phyloP scores from a whole-genome alignment of 1,140 invertebrate genomes.

The Chelonus insularis region DNA sequence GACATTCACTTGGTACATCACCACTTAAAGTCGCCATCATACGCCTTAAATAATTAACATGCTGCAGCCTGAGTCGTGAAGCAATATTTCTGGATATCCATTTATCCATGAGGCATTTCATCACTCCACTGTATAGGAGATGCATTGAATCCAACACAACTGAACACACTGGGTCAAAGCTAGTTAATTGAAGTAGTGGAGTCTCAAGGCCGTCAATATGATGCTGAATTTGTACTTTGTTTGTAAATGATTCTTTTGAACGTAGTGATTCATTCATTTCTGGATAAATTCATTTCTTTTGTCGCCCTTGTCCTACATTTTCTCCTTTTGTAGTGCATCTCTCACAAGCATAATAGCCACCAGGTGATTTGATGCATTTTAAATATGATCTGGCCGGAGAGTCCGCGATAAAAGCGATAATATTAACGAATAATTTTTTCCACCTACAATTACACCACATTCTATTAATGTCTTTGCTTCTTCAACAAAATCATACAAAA shows the following conservation, averaged over 20 bases:
- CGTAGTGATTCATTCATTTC: slow-evolving; percentile 28
- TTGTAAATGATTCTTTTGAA: slow-evolving; percentile 27
- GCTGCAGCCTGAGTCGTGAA: slow-evolving; percentile 16
- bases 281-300: slow-evolving; percentile 28
- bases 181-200: slow-evolving; percentile 22
- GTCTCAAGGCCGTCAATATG: slow-evolving; percentile 19
- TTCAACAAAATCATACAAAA: slow-evolving; percentile 28
- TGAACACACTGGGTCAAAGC: slow-evolving; percentile 25
- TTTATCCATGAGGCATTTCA: slow-evolving; percentile 28
- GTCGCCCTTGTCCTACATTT: slow-evolving; percentile 1
- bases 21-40: slow-evolving; percentile 10
- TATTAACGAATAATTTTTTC: slow-evolving; percentile 16
- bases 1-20: slow-evolving; percentile 28
- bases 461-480: slow-evolving; percentile 22
- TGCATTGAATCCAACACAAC: slow-evolving; percentile 30
- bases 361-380: slow-evolving; percentile 28
- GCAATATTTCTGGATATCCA: slow-evolving; percentile 23
- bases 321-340: slow-evolving; percentile 28
- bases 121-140: slow-evolving; percentile 26
- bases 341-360: slow-evolving; percentile 31
- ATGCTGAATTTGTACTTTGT: slow-evolving; percentile 25
- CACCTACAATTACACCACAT: slow-evolving; percentile 12
- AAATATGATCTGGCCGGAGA: slow-evolving; percentile 28
- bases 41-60: no score
- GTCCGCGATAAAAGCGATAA: slow-evolving; percentile 27